Evolutionary conservation across 37 sponge, comb jelly and placozoan genomes (phyloP), one percentile per base, ranked within the genome.

Genomic region (Diacarnus erythraeanus): DNA sequence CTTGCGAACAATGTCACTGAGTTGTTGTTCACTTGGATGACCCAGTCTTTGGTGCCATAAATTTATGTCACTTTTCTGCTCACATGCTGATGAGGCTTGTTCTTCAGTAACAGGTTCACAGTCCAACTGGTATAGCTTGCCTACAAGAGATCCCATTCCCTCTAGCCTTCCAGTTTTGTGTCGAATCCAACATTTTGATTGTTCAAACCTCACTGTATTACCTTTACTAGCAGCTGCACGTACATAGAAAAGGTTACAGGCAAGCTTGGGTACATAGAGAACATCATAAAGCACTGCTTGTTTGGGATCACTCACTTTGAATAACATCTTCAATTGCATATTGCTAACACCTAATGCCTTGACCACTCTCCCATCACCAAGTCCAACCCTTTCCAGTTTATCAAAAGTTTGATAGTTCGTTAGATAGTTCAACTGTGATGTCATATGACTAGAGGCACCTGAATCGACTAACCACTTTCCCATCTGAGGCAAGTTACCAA

Each of bases 31-130:
- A 76, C 56, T 76, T 30, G 47, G 38, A 59, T 81, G 87, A 38
- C 87, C 87, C 30, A 87, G 71, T 67, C 87, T 58, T 27, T 76
- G 82, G 76, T 87, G 87, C 87, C 81, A 87, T 9, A 80, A 43
- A 37, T 87, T 72, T n/a, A n/a, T n/a, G n/a, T n/a, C n/a, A n/a
- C n/a, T n/a, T 31, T 5, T 43, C 0, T 66, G 21, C 20, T 61
- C 69, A 2, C 35, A 54, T 64, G 75, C 86, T 47, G 63, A 18
- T 58, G 79, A 57, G n/a, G 74, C 79, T 3, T 34, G 31, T 37
- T 44, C 58, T 34, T 35, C 64, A n/a, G n/a, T n/a, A 38, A 59
- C 74, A 41, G 42, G 64, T 38, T 84, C 73, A 71, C 78, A 85
- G 30, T 85, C 61, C 27, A 85, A 66, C 43, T 42, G 43, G 37